Evolutionary conservation across 1,140 invertebrate species (phyloP).

Genomic region (Monomorium pharaonis): DNA sequence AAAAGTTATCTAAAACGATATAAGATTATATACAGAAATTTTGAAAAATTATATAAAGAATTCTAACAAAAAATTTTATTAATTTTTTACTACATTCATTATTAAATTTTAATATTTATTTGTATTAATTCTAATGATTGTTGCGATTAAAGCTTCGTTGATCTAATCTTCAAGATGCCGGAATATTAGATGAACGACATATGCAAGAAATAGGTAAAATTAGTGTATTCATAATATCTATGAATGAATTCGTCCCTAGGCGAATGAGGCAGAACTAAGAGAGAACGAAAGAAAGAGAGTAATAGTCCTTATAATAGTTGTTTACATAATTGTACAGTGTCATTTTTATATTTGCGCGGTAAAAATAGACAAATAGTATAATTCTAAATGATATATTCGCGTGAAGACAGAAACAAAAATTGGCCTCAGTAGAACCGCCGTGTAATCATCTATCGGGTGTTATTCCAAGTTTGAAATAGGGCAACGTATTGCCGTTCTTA

Average conservation of each 20-base stretch:
- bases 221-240: background rate
- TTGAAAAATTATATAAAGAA: too few species aligned
- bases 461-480: slow-evolving; percentile 36
- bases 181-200: background rate
- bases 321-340: background rate
- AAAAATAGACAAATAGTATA: background rate
- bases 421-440: background rate
- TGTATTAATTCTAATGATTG: background rate
- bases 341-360: background rate
- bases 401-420: background rate
- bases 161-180: background rate
- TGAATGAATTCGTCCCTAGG: slow-evolving; percentile 7
- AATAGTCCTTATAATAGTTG: background rate
- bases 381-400: background rate
- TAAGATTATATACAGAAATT: too few species aligned
- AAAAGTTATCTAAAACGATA: too few species aligned
- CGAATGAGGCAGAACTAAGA: background rate
- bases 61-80: too few species aligned
- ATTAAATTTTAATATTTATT: background rate
- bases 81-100: too few species aligned
- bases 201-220: background rate
- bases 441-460: slow-evolving; percentile 3
- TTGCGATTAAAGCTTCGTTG: background rate
- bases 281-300: background rate
- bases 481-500: slow-evolving; percentile 64